A percentile compares a stretch with the other conserved stretches of the same genome.
These are phyloP conservation scores for Papilio gigon DNA, from an alignment of 2,888 invertebrate species.

Conservation along the genomic window DNA sequence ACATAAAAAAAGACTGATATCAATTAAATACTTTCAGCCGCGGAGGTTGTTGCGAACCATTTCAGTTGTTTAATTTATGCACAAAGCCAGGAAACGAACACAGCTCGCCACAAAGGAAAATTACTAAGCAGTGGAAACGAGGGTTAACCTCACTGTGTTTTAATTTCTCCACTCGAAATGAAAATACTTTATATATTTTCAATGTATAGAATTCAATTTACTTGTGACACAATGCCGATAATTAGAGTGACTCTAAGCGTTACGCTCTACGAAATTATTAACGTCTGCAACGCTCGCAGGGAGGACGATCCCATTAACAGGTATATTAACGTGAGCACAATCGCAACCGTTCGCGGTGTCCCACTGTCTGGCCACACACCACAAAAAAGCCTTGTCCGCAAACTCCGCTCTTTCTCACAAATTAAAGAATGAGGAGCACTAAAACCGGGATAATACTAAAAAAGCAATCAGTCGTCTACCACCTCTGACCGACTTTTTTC, in stretches of 20 bases:
- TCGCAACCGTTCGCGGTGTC: too few relatives aligned
- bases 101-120: conserved; percentile 27
- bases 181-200: conserved; percentile 11
- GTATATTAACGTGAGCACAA: background rate
- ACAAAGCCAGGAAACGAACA: conserved; percentile 26
- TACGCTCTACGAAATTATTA: background rate
- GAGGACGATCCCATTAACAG: background rate
- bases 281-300: background rate
- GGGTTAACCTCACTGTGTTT: conserved; percentile 18
- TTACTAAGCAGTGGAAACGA: conserved; percentile 33
- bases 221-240: background rate
- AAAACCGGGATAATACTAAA: too few relatives aligned
- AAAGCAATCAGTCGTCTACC: too few relatives aligned
- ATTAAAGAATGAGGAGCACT: too few relatives aligned
- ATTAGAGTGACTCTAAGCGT: conserved; percentile 7
- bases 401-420: too few relatives aligned
- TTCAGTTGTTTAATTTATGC: conserved; percentile 15
- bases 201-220: background rate
- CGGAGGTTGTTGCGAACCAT: conserved; percentile 15
- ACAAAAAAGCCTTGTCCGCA: too few relatives aligned
- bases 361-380: too few relatives aligned
- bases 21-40: conserved; percentile 15
- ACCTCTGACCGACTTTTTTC: too few relatives aligned
- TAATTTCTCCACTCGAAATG: conserved; percentile 3
- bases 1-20: background rate